These are phyloP conservation scores for Drosophila mimetica DNA, from an alignment of 2,888 invertebrate genomes.

Conservation along the genomic window DNA sequence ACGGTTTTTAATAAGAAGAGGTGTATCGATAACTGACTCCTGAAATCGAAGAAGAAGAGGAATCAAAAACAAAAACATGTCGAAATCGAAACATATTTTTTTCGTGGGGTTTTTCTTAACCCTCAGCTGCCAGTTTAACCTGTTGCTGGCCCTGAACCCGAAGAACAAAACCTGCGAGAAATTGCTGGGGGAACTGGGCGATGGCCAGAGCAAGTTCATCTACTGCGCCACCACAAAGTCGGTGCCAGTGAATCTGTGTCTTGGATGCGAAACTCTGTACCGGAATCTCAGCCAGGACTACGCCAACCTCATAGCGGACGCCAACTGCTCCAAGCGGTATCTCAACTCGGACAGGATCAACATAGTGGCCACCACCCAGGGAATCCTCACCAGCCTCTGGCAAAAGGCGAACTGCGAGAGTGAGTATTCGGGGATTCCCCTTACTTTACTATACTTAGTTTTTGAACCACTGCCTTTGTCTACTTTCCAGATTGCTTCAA, in stretches of 20 bases:
- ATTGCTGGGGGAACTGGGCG: constrained; percentile 47
- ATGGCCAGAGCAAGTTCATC: constrained; percentile 55
- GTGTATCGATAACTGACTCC: no score
- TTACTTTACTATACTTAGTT: no score
- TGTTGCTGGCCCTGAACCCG: not conserved
- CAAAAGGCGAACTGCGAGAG: constrained; percentile 74
- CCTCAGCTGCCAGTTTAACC: not conserved
- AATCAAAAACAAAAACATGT: constrained; percentile 16
- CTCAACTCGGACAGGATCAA: constrained; percentile 78
- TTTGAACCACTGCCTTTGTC: not conserved
- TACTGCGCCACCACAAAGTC: constrained; percentile 61
- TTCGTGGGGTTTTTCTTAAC: constrained; percentile 4
- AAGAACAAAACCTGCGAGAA: constrained; percentile 30
- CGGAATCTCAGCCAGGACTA: constrained; percentile 29
- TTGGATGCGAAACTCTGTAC: constrained; percentile 29
- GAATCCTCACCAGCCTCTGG: constrained; percentile 69
- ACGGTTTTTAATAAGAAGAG: no score
- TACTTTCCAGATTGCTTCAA: constrained; percentile 64
- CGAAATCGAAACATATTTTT: not conserved
- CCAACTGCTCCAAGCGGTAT: constrained; percentile 63
- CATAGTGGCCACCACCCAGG: constrained; percentile 65
- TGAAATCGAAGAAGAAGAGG: no score
- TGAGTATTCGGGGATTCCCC: constrained; percentile 33
- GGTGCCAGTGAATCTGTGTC: constrained; percentile 61
- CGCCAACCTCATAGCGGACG: constrained; percentile 11